Conservation (phyloP, 2,888 invertebrate species). For the Dynastes grantii region DNA sequence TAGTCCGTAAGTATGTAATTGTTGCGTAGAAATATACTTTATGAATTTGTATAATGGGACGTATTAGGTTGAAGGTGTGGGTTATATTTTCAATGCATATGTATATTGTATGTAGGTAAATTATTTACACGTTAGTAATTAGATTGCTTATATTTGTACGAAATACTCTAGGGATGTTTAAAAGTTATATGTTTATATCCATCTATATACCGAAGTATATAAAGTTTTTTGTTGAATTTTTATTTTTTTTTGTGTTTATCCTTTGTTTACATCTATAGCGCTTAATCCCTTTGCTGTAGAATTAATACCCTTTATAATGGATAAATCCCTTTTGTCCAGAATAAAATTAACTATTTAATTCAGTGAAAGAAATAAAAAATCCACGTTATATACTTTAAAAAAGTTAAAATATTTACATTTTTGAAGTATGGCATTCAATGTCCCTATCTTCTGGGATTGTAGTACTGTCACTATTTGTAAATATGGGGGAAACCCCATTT, state of each 20-base stretch:
- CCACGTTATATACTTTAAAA: too few species aligned
- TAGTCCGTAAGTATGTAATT: background rate
- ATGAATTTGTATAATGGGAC: background rate
- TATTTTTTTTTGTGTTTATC: conserved; percentile 31
- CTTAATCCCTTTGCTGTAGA: conserved; percentile 10
- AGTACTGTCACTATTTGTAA: too few species aligned
- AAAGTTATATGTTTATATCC: conserved; percentile 25
- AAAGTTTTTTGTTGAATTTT: conserved; percentile 26
- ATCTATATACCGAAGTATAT: conserved; percentile 32
- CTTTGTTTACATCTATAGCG: background rate
- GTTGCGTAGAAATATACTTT: background rate
- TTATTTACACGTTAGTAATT: conserved; percentile 19
- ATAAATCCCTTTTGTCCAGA: conserved; percentile 13
- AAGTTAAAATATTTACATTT: too few species aligned
- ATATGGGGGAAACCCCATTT: too few species aligned
- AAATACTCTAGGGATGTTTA: conserved; percentile 19
- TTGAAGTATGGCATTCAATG: too few species aligned
- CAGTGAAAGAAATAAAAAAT: background rate
- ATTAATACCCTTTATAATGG: background rate
- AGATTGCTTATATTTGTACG: conserved; percentile 9
- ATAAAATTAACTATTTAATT: background rate
- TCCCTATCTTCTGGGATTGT: too few species aligned
- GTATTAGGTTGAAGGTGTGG: conserved; percentile 13
- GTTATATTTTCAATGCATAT: conserved; percentile 1
- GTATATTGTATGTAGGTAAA: conserved; percentile 1